Base-by-base conservation (phyloP, 2,113 vertebrate genomes). In the Tonatia bakeri region DNA sequence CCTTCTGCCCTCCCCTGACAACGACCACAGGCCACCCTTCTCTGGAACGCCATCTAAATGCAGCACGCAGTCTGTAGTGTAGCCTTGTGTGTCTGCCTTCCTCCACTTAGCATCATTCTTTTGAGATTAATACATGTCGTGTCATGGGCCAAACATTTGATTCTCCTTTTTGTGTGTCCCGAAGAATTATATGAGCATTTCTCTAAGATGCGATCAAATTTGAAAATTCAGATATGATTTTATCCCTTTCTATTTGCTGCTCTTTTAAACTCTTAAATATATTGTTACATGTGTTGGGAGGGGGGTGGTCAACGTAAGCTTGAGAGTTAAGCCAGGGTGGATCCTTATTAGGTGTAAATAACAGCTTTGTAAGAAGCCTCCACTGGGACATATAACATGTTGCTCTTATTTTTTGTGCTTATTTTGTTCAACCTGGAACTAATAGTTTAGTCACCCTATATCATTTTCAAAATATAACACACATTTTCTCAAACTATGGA, bases 31-130 rank as follows among this genome's bases (percentile, higher is more conserved):
- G 67, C 31, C 56, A 72, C 45, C 19, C 50, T 83, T 83, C 59
- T 22, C 4, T 43, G 47, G 31, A 31, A 47, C 61, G 31, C 16
- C 24, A 20, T 43, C 52, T 38, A 38, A 31, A 36, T 4, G 20
- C 16, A 38, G 3, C 10, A 38, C 1, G 0, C 2, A 36, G 3
- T 22, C 12, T 10, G 61, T 0, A 5, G 8, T 19, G 26, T 7
- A 52, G 22, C 1, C 5, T 33, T 38, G 52, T 67, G 3, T 6
- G 28, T 38, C 12, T 3, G 28, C 36, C 19, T 43, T 47, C 31
- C 22, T n/a, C 45, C 24, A 45, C 1, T 59, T 11, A 31, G 10
- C 24, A 14, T 64, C 24, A 13, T 70, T 10, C 54, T 40, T 45
- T 56, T 13, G 13, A 76, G 56, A 72, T 70, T 77, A 77, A 64